A percentile compares a stretch with the other conserved stretches of the same genome.
Evolutionary conservation across 2,113 vertebrate species (phyloP).

Genomic region (Willisornis vidua): DNA sequence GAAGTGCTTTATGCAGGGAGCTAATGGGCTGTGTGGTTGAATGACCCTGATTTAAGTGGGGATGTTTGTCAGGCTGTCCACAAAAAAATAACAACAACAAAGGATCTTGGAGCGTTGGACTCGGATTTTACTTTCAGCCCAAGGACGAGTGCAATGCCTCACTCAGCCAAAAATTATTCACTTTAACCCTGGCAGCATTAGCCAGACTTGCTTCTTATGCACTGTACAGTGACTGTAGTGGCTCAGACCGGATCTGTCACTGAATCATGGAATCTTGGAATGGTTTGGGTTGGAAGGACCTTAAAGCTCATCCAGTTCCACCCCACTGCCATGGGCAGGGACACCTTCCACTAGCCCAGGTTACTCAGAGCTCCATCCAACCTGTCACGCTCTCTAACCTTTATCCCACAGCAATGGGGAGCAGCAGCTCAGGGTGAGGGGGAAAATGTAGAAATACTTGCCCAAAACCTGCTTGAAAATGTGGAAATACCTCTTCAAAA

Average conservation of each 20-base stretch:
- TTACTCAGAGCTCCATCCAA: not conserved
- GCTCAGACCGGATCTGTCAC: not conserved
- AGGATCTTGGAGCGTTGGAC: accelerated
- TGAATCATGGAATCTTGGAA: not conserved
- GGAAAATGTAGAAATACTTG: not conserved
- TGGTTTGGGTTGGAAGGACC: not conserved
- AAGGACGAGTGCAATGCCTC: not conserved
- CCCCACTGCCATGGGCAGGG: not conserved
- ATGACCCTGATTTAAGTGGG: not conserved
- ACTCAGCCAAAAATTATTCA: accelerated
- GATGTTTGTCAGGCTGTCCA: not conserved
- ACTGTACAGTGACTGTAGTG: not conserved
- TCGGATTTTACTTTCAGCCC: not conserved
- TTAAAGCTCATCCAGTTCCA: not conserved
- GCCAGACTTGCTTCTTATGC: accelerated
- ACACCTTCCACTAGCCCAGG: not conserved
- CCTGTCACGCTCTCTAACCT: not conserved
- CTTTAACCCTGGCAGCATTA: not conserved
- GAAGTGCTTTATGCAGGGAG: not conserved
- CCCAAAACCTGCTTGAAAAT: not conserved
- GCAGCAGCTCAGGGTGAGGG: not conserved
- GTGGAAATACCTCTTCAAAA: not conserved
- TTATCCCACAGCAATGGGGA: not conserved
- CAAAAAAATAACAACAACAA: not conserved
- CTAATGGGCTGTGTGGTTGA: not conserved